These are phyloP conservation scores for Diabrotica balteata DNA, from an alignment of 2,888 invertebrate species.

Conservation along the genomic window DNA sequence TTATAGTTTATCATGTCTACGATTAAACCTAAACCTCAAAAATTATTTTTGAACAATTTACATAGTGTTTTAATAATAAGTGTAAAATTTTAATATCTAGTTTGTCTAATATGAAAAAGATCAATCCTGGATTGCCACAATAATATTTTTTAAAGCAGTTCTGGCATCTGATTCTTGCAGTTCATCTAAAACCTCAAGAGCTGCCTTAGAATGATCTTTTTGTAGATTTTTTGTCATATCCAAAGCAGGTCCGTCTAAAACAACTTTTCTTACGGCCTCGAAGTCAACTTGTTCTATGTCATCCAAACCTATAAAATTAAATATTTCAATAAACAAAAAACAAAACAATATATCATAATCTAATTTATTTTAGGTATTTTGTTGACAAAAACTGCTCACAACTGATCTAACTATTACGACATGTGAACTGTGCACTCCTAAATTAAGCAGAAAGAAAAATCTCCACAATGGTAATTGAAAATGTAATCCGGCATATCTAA, in stretches of 20 bases:
- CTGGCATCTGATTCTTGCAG: slow-evolving; percentile 85
- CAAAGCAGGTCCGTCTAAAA: slow-evolving; percentile 70
- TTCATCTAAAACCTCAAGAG: slow-evolving; percentile 64
- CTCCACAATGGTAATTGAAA: too few species aligned
- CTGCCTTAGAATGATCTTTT: slow-evolving; percentile 60
- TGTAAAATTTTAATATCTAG: slow-evolving; percentile 2
- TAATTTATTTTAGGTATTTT: too few species aligned
- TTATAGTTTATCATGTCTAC: too few species aligned
- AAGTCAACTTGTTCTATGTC: slow-evolving; percentile 74
- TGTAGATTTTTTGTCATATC: slow-evolving; percentile 77
- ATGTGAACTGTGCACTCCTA: too few species aligned
- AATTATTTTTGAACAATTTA: too few species aligned
- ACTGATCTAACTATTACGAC: too few species aligned
- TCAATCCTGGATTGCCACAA: slow-evolving; percentile 80
- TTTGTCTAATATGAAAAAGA: slow-evolving; percentile 4
- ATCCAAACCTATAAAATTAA: slow-evolving; percentile 48
- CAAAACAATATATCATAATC: too few species aligned
- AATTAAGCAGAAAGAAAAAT: too few species aligned
- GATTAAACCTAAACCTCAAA: too few species aligned
- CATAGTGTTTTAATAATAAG: not conserved
- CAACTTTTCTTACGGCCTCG: slow-evolving; percentile 59
- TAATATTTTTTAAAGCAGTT: slow-evolving; percentile 85
- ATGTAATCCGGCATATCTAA: too few species aligned
- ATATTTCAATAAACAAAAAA: too few species aligned
- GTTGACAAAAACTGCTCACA: too few species aligned